Evolutionary conservation across 2,797 vertebrate species (phyloP), one percentile per base, ranked within the genome.

Genomic region (Centroberyx gerrardi): DNA sequence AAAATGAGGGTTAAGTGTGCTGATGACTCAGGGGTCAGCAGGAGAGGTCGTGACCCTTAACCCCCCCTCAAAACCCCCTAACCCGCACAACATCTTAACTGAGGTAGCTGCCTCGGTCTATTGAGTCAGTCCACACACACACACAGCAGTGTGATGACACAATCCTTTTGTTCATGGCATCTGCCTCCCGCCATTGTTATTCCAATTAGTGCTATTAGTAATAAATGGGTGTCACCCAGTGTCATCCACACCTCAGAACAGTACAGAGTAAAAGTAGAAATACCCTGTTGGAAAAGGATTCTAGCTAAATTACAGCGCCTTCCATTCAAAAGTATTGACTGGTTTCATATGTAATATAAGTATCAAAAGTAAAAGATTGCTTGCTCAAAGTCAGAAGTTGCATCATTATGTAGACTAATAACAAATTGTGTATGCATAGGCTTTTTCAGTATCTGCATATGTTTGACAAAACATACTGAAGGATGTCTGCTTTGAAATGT

Each of bases 1-100:
- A 76, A 68, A 88, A 87, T 76, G 83, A 91, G 87, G 93, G 93
- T 94, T 94, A 94, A 94, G 91, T 92, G 92, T 89, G 81, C 76
- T 71, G 78, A 88, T 83, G 91, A 92, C 80, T 81, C 83, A 59
- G 77, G 84, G 92, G 91, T 94, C 90, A 88, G 61, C 55, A n/a
- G 55, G 33, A 56, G 74, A 88, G 90, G 89, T 90, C 54, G 1
- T 60, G 72, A 92, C 92, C 93, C 84, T 81, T 93, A 65, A 89
- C 89, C 87, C 76, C 76, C 63, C 54, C 66, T 60, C 76, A 72
- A 65, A 5, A 15, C 17, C 28, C 60, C 64, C 8, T 31, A 8
- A 74, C 52, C 75, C 74, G 17, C 40, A 27, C 54, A n/a, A 62
- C 81, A 68, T 82, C 76, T 75, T 60, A 42, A 67, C 72, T 28